phyloP scores from a whole-genome alignment of 2,888 invertebrate species.

The Ochropleura leucogaster region DNA sequence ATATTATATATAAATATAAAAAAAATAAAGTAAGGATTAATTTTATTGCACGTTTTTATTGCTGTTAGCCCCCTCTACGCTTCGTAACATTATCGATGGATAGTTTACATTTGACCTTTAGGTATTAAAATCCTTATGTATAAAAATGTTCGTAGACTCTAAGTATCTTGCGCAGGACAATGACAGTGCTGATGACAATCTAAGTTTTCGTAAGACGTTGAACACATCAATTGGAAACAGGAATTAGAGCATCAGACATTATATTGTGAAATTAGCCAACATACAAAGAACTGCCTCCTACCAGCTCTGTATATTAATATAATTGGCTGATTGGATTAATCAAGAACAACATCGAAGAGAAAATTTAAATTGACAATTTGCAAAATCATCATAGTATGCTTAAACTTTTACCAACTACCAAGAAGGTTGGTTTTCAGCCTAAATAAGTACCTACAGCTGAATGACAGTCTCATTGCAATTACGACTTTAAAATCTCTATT shows the following conservation, averaged over 20 bases:
- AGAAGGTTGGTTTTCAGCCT: background rate
- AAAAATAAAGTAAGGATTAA: too few relatives aligned
- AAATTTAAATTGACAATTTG: background rate
- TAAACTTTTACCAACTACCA: background rate
- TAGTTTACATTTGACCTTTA: slow-evolving; percentile 12
- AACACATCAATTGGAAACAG: background rate
- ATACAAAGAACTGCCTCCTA: background rate
- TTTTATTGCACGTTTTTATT: background rate
- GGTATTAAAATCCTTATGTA: too few relatives aligned
- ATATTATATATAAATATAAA: too few relatives aligned
- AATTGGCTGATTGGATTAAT: background rate
- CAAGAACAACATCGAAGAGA: background rate
- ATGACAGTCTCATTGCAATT: too few relatives aligned
- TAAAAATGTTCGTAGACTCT: background rate
- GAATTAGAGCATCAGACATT: background rate
- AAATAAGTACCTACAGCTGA: background rate
- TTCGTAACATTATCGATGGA: background rate
- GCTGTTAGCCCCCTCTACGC: background rate
- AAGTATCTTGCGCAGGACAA: background rate
- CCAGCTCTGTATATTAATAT: background rate
- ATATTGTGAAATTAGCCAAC: background rate
- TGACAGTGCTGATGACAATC: background rate
- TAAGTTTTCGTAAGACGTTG: background rate
- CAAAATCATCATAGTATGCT: background rate
- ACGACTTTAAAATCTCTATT: too few relatives aligned